These are phyloP conservation scores for Maconellicoccus hirsutus DNA, from an alignment of 1,140 invertebrate genomes.

Conservation along the genomic window DNA sequence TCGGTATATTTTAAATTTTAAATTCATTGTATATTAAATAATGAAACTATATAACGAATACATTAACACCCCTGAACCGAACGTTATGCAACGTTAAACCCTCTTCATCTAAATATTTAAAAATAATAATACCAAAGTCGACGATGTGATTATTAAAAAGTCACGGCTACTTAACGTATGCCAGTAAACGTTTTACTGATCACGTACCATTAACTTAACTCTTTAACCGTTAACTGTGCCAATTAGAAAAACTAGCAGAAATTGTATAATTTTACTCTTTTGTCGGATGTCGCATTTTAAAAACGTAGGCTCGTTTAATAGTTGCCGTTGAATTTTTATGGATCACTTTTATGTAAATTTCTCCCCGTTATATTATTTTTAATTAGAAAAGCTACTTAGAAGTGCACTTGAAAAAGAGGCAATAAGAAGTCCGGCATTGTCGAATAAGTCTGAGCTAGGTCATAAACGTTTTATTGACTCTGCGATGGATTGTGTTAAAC, in stretches of 20 bases:
- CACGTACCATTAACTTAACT: slow-evolving; percentile 15
- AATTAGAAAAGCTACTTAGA: background rate
- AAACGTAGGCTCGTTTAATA: background rate
- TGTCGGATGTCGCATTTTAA: slow-evolving; percentile 3
- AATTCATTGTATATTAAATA: too few relatives aligned
- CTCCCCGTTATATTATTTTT: background rate
- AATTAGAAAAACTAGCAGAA: slow-evolving; percentile 4
- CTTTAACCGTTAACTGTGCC: slow-evolving; percentile 20
- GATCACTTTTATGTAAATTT: background rate
- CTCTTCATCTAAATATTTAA: background rate
- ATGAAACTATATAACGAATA: background rate
- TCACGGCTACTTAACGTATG: slow-evolving; percentile 15
- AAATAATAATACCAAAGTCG: slow-evolving; percentile 2
- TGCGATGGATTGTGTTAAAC: background rate
- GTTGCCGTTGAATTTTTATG: background rate
- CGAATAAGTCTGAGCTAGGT: background rate
- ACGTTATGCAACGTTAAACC: slow-evolving; percentile 15
- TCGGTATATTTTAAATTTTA: too few relatives aligned
- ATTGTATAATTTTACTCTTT: slow-evolving; percentile 1
- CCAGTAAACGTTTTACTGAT: slow-evolving; percentile 18
- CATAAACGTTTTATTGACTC: slow-evolving; percentile 5
- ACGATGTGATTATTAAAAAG: slow-evolving; percentile 18
- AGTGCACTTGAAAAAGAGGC: background rate
- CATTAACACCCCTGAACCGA: background rate
- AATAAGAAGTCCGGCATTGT: background rate